phyloP scores from a whole-genome alignment of 2,113 vertebrate species.

The Syngnathus floridae region DNA sequence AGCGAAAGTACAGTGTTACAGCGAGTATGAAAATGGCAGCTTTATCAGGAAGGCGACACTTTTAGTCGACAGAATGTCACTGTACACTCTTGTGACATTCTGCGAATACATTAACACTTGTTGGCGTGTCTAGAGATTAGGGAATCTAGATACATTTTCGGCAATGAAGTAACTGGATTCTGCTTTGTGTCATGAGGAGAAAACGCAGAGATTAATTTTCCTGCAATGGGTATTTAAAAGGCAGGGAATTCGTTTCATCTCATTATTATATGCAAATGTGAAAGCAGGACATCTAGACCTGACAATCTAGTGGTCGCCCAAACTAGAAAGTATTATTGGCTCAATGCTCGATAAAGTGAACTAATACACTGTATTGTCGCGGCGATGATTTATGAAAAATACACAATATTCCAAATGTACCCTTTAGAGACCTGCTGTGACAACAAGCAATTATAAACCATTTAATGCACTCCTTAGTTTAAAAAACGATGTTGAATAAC shows the following conservation, averaged over 20 bases:
- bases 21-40: background rate
- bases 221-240: background rate
- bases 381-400: too few relatives aligned
- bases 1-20: background rate
- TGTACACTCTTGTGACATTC: slow-evolving; percentile 2
- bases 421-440: too few relatives aligned
- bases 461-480: too few relatives aligned
- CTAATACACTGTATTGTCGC: too few relatives aligned
- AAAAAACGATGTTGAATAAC: too few relatives aligned
- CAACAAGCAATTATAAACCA: too few relatives aligned
- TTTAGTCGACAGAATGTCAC: slow-evolving; percentile 3
- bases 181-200: background rate
- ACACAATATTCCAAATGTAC: too few relatives aligned
- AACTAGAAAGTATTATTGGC: background rate
- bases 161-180: background rate
- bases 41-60: background rate
- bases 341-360: background rate
- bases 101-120: slow-evolving; percentile 4
- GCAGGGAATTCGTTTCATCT: background rate
- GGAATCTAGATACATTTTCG: background rate
- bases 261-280: background rate
- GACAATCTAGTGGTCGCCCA: background rate
- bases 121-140: background rate
- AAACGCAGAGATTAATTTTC: background rate
- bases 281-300: background rate